phyloP scores from a whole-genome alignment of 2,888 invertebrate genomes.

The Chromoteleia sp. region DNA sequence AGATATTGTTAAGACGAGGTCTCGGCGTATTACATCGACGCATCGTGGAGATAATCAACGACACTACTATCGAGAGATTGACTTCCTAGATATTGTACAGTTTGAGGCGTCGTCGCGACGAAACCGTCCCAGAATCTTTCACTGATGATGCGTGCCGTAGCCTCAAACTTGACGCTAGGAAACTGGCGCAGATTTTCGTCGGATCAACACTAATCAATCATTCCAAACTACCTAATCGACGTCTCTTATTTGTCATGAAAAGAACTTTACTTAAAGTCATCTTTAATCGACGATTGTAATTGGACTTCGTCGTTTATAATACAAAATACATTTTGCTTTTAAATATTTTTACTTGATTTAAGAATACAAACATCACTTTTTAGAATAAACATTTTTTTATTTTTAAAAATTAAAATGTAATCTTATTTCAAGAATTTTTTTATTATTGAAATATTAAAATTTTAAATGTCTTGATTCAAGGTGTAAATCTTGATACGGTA shows the following conservation, averaged over 20 bases:
- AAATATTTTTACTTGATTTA: background rate
- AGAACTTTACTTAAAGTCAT: background rate
- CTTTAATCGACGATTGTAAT: constrained; percentile 1
- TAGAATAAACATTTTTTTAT: too few species aligned
- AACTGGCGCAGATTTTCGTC: constrained; percentile 12
- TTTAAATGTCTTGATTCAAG: too few species aligned
- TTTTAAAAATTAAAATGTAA: too few species aligned
- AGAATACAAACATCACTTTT: background rate
- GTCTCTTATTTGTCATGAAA: constrained; percentile 3
- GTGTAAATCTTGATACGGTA: too few species aligned
- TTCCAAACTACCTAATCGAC: constrained; percentile 19
- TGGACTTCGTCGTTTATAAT: background rate
- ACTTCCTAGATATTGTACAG: constrained; percentile 26
- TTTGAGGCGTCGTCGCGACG: constrained; percentile 37
- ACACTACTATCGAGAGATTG: constrained; percentile 54
- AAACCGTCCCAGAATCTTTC: constrained; percentile 62
- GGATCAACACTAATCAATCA: constrained; percentile 16
- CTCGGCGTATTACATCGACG: constrained; percentile 31
- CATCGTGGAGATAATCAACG: constrained; percentile 53
- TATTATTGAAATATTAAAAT: too few species aligned
- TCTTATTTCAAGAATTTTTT: too few species aligned
- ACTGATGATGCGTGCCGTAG: constrained; percentile 29
- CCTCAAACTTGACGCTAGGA: constrained; percentile 28
- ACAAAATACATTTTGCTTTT: background rate
- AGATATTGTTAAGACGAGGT: constrained; percentile 1